Evolutionary conservation across 1,140 invertebrate species (phyloP).

Genomic region (Drosophila kikkawai): DNA sequence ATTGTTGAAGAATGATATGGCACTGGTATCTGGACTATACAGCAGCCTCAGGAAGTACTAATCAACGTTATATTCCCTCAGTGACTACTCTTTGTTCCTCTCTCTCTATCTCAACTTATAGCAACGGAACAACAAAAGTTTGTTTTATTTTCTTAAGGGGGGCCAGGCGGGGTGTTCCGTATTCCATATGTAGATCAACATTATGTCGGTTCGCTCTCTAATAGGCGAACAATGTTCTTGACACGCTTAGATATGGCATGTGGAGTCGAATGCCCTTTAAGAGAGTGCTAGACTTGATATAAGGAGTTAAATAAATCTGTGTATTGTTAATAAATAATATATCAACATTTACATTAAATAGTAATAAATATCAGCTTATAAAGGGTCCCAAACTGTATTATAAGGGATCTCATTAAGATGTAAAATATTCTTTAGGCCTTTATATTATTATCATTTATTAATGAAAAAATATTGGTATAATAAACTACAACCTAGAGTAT

Average conservation of each 20-base stretch:
- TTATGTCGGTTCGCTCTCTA: constrained; percentile 43
- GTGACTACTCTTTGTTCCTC: constrained; percentile 29
- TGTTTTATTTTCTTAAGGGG: constrained; percentile 63
- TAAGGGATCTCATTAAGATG: too few relatives aligned
- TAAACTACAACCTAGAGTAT: constrained; percentile 1
- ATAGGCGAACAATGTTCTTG: constrained; percentile 82
- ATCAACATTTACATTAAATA: too few relatives aligned
- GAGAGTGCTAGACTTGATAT: neutral
- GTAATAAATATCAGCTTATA: too few relatives aligned
- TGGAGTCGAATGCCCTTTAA: constrained; percentile 11
- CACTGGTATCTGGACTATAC: constrained; percentile 53
- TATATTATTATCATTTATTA: too few relatives aligned
- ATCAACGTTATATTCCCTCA: constrained; percentile 59
- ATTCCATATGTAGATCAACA: constrained; percentile 32
- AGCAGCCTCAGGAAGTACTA: constrained; percentile 80
- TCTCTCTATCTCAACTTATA: neutral
- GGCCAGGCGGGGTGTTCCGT: constrained; percentile 1
- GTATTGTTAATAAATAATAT: too few relatives aligned
- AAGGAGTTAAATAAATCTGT: neutral
- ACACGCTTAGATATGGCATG: constrained; percentile 74
- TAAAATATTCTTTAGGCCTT: too few relatives aligned
- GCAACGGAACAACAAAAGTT: constrained; percentile 65
- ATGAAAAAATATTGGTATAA: too few relatives aligned
- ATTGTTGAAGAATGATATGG: constrained; percentile 36
- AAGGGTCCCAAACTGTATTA: too few relatives aligned